A percentile compares a stretch with the other conserved stretches of the same genome.
phyloP scores from a whole-genome alignment of 2,888 invertebrate species.

The Catocala nupta region DNA sequence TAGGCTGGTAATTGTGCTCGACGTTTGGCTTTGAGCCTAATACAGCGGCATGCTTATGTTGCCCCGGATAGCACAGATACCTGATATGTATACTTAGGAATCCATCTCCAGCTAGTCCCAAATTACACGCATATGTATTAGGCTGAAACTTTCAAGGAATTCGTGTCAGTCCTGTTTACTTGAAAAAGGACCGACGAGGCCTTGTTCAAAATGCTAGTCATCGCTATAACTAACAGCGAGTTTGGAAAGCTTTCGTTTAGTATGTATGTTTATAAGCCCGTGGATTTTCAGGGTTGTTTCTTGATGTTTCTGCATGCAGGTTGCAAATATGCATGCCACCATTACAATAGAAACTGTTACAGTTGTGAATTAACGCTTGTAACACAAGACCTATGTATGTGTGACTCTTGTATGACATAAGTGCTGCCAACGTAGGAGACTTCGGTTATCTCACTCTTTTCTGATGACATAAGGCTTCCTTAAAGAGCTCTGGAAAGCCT shows the following conservation, averaged over 20 bases:
- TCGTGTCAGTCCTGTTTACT: slow-evolving; percentile 22
- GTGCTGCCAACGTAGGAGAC: too few relatives aligned
- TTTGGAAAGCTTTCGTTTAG: background rate
- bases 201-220: background rate
- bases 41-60: slow-evolving; percentile 51
- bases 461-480: too few relatives aligned
- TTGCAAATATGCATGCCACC: too few relatives aligned
- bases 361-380: too few relatives aligned
- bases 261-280: too few relatives aligned
- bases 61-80: slow-evolving; percentile 21
- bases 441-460: too few relatives aligned
- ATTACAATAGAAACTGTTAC: too few relatives aligned
- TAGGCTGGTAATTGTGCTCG: slow-evolving; percentile 61
- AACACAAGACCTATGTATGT: too few relatives aligned
- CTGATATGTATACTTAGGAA: slow-evolving; percentile 40
- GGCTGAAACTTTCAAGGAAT: slow-evolving; percentile 22
- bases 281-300: too few relatives aligned
- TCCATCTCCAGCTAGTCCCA: slow-evolving; percentile 15
- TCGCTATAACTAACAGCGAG: background rate
- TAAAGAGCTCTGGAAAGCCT: too few relatives aligned
- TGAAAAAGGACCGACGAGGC: slow-evolving; percentile 23
- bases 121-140: slow-evolving; percentile 21
- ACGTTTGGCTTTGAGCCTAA: slow-evolving; percentile 70
- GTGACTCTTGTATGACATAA: too few relatives aligned
- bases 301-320: too few relatives aligned